Conservation (phyloP, 1,140 invertebrate genomes). For the Epicauta chinensis region DNA sequence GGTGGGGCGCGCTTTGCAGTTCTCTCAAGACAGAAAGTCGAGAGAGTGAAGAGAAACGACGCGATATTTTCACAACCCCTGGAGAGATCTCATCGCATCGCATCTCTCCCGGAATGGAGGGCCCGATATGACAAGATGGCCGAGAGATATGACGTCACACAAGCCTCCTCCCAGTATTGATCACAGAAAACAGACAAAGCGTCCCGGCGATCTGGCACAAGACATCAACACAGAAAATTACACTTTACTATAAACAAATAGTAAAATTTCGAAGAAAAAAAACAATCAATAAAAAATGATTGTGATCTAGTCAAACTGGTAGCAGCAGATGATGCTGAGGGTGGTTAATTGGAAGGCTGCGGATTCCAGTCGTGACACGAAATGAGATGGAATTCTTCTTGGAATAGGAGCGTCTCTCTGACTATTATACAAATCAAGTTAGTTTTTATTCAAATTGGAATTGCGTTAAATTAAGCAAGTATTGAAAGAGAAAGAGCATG, state of each 20-base stretch:
- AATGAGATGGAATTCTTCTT: conserved; percentile 10
- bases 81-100: conserved; percentile 34
- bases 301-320: too few species aligned
- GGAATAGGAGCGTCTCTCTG: conserved; percentile 14
- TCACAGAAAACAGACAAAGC: conserved; percentile 35
- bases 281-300: too few species aligned
- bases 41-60: too few species aligned
- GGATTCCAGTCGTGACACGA: conserved; percentile 3
- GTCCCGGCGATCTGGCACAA: conserved; percentile 1
- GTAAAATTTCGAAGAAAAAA: too few species aligned
- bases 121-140: conserved; percentile 42
- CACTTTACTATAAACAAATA: too few species aligned
- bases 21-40: too few species aligned
- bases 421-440: conserved; percentile 8
- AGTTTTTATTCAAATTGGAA: too few species aligned
- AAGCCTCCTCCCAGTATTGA: conserved; percentile 36
- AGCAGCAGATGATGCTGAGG: neutral
- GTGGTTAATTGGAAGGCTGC: conserved; percentile 9
- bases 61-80: conserved; percentile 7
- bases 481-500: too few species aligned
- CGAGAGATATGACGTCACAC: conserved; percentile 42
- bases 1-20: conserved; percentile 27
- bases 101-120: conserved; percentile 33
- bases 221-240: neutral
- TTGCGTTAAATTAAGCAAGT: too few species aligned